Percentiles rank a stretch among this genome's conserved stretches.
These are phyloP conservation scores for Seriola rivoliana DNA, from an alignment of 2,113 vertebrate species.

Conservation along the genomic window DNA sequence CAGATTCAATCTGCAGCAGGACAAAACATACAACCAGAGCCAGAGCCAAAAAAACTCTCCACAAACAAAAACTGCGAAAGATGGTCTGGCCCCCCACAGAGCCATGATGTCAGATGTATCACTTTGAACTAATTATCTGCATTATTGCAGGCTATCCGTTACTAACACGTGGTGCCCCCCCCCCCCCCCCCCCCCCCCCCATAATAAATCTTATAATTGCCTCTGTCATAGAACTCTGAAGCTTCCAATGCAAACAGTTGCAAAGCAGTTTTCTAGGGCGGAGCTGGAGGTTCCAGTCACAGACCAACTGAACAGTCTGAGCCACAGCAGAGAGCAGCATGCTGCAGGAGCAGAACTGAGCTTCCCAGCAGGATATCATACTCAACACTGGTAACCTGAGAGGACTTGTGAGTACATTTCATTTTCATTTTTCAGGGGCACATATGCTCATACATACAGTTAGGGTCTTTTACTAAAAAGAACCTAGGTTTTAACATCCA, in stretches of 20 bases:
- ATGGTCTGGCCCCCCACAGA: too few relatives aligned
- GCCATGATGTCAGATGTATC: too few relatives aligned
- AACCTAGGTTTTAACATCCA: not conserved
- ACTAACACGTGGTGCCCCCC: too few relatives aligned
- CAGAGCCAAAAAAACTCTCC: too few relatives aligned
- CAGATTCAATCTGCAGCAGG: too few relatives aligned
- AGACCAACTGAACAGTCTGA: conserved; percentile 3
- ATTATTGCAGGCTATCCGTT: too few relatives aligned
- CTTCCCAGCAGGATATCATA: conserved; percentile 21
- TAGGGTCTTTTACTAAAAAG: not conserved
- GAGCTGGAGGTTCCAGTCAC: conserved; percentile 33
- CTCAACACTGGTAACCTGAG: conserved; percentile 12
- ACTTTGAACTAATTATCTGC: too few relatives aligned
- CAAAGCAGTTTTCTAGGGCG: conserved; percentile 36
- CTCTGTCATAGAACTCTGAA: not conserved
- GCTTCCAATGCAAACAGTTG: conserved; percentile 1
- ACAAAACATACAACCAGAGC: too few relatives aligned
- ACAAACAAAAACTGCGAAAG: too few relatives aligned
- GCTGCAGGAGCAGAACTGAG: conserved; percentile 25
- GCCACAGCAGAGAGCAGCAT: conserved; percentile 23
- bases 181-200: too few relatives aligned
- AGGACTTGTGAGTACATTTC: conserved; percentile 46
- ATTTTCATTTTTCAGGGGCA: not conserved
- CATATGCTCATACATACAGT: not conserved
- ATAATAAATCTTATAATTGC: not conserved